Percentiles rank a stretch among this genome's conserved stretches.
These are phyloP conservation scores for Hanleya hanleyi DNA, from an alignment of 2,888 invertebrate species.

Conservation along the genomic window DNA sequence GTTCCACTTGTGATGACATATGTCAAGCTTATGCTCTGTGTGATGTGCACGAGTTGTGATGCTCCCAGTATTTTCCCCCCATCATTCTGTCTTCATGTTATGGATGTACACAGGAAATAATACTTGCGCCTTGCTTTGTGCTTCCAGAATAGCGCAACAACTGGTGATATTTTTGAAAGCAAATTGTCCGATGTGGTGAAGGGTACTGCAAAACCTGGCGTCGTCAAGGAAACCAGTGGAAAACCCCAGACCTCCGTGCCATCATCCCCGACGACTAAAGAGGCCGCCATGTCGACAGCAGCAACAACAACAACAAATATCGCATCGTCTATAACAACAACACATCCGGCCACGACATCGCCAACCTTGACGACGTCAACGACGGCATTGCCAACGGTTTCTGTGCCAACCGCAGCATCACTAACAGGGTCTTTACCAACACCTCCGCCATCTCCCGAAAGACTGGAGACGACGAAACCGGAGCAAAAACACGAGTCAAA, in stretches of 20 bases:
- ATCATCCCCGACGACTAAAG: conserved; percentile 11
- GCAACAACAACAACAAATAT: neutral
- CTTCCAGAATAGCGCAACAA: conserved; percentile 60
- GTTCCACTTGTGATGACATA: no score
- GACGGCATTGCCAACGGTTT: conserved; percentile 13
- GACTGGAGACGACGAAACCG: conserved; percentile 24
- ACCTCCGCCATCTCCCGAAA: conserved; percentile 44
- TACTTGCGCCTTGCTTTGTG: conserved; percentile 10
- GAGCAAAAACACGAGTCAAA: neutral
- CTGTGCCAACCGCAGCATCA: conserved; percentile 18
- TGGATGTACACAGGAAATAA: no score
- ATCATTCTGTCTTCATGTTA: no score
- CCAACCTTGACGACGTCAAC: conserved; percentile 23
- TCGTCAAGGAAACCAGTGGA: conserved; percentile 57
- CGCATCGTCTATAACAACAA: neutral
- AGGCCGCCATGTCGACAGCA: neutral
- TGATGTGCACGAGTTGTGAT: no score
- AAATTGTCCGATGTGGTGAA: conserved; percentile 87
- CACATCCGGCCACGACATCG: neutral
- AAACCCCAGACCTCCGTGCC: conserved; percentile 38
- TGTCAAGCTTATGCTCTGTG: no score
- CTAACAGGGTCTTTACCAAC: neutral
- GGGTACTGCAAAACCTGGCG: conserved; percentile 79
- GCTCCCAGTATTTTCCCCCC: no score
- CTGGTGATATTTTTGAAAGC: conserved; percentile 67